A percentile compares a stretch with the other conserved stretches of the same genome.
Conservation (phyloP, 2,888 invertebrate genomes). For the Parnassius mnemosyne region DNA sequence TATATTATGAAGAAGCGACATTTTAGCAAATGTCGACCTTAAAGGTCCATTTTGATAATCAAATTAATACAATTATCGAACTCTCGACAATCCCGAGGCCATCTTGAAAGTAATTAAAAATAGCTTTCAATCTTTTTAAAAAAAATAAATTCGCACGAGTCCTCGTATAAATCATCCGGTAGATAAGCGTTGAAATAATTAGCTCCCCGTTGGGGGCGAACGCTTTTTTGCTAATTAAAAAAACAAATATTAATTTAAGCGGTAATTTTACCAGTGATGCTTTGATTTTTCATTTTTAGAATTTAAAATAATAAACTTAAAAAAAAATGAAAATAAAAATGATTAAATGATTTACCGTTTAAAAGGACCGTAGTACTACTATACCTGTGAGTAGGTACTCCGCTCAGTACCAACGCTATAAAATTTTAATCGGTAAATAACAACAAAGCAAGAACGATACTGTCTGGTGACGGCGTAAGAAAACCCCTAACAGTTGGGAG, state of each 20-base stretch:
- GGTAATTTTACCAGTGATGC: constrained; percentile 48
- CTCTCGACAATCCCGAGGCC: constrained; percentile 20
- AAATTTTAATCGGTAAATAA: no score
- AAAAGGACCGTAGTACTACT: no score
- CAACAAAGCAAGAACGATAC: no score
- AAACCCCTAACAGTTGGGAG: no score
- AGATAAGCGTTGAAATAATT: constrained; percentile 76
- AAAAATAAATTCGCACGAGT: constrained; percentile 38
- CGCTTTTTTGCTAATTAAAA: constrained; percentile 74
- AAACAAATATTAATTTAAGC: constrained; percentile 74
- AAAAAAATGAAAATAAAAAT: no score
- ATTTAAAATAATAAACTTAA: not conserved
- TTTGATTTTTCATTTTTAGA: constrained; percentile 38
- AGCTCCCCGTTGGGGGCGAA: constrained; percentile 45
- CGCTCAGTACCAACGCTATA: no score
- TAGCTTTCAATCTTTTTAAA: constrained; percentile 29
- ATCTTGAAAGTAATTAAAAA: constrained; percentile 33
- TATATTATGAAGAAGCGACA: no score
- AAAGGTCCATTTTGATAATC: constrained; percentile 22
- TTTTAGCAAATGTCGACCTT: no score
- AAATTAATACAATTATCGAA: constrained; percentile 26
- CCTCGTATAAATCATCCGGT: constrained; percentile 67
- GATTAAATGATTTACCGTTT: no score
- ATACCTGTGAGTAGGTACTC: no score
- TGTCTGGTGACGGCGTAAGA: no score